A percentile compares a stretch with the other conserved stretches of the same genome.
Conservation (phyloP, 2,113 vertebrate species). For the Sphyrna mokarran region DNA sequence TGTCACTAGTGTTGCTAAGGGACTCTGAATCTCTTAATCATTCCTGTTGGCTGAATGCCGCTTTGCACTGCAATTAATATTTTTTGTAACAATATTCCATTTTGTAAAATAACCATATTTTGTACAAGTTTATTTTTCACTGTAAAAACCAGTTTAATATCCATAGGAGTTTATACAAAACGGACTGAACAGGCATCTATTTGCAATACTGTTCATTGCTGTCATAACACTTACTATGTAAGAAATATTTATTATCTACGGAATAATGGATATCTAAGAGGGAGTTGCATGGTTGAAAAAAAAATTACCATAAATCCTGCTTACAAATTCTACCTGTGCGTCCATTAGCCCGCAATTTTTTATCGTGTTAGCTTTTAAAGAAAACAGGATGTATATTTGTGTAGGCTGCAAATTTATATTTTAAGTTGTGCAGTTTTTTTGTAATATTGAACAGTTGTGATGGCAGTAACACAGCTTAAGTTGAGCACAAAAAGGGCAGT, state of each 20-base stretch:
- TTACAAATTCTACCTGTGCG: not conserved
- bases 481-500: not conserved
- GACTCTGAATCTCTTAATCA: not conserved
- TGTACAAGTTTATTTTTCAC: constrained; percentile 18
- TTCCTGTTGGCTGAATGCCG: not conserved
- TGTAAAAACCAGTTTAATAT: not conserved
- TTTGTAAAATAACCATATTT: constrained; percentile 25
- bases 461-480: not conserved
- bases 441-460: not conserved
- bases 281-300: not conserved
- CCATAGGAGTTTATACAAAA: not conserved
- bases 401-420: not conserved
- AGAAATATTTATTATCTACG: constrained; percentile 23
- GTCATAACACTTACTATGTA: not conserved
- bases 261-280: not conserved
- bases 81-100: constrained; percentile 21
- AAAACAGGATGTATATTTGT: not conserved
- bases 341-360: not conserved
- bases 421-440: not conserved
- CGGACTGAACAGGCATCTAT: not conserved
- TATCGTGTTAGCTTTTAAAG: not conserved
- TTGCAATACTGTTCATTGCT: not conserved
- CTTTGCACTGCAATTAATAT: constrained; percentile 23
- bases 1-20: not conserved
- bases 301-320: not conserved